Evolutionary conservation across 2,113 vertebrate genomes (phyloP).

Genomic region (Ginglymostoma cirratum): DNA sequence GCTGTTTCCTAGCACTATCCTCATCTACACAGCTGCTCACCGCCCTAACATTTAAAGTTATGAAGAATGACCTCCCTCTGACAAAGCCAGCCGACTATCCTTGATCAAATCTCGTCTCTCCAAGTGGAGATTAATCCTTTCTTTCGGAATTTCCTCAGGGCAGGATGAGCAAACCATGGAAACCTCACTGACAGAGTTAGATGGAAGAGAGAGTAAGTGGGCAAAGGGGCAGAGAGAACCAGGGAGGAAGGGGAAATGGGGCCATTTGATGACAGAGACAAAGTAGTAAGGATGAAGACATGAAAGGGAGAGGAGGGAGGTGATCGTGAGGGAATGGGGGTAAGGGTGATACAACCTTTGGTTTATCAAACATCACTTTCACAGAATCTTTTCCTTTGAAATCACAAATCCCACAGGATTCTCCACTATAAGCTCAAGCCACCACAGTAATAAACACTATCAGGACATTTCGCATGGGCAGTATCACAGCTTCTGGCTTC

Average conservation of each 20-base stretch:
- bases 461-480: background rate
- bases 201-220: background rate
- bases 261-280: background rate
- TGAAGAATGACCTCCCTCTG: too few species aligned
- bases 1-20: too few species aligned
- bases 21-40: too few species aligned
- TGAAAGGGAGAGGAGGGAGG: background rate
- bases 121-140: too few species aligned
- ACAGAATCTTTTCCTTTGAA: too few species aligned
- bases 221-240: background rate
- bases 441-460: background rate
- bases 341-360: background rate
- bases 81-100: too few species aligned
- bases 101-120: too few species aligned
- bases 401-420: background rate
- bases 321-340: background rate
- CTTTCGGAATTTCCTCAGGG: too few species aligned
- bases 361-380: too few species aligned
- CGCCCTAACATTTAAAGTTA: too few species aligned
- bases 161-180: too few species aligned
- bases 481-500: background rate
- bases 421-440: background rate
- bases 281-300: background rate
- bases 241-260: background rate
- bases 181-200: background rate